phyloP scores from a whole-genome alignment of 2,888 invertebrate species.

The Latrodectus hesperus region DNA sequence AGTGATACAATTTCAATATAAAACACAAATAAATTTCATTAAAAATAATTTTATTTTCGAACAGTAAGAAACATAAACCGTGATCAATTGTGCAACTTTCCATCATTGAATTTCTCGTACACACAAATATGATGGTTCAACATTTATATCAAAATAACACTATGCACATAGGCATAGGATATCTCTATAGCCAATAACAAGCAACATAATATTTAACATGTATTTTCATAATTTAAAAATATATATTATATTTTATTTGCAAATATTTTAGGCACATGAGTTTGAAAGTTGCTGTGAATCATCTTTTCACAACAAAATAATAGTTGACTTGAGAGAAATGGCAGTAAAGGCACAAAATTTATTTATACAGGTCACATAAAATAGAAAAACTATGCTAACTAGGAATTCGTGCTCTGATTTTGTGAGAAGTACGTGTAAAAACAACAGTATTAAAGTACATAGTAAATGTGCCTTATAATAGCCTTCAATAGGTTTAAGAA shows the following conservation, averaged over 20 bases:
- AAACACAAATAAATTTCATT: neutral
- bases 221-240: conserved; percentile 17
- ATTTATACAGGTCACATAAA: conserved; percentile 8
- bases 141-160: conserved; percentile 44
- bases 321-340: neutral
- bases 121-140: conserved; percentile 60
- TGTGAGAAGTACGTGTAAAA: neutral
- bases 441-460: too few species aligned
- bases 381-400: neutral
- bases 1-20: too few species aligned
- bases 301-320: neutral
- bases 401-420: neutral
- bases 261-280: conserved; percentile 32
- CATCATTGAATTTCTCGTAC: conserved; percentile 35
- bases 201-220: conserved; percentile 25
- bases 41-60: conserved; percentile 45
- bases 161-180: conserved; percentile 30
- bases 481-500: too few species aligned
- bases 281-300: conserved; percentile 23
- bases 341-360: conserved; percentile 38
- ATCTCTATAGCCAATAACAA: conserved; percentile 41
- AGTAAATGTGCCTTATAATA: too few species aligned
- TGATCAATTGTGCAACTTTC: conserved; percentile 61
- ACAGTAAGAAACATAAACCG: conserved; percentile 62
- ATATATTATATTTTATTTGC: neutral